Evolutionary conservation across 53 echinoderm and acorn worm species (phyloP).

Genomic region (Paracentrotus lividus): DNA sequence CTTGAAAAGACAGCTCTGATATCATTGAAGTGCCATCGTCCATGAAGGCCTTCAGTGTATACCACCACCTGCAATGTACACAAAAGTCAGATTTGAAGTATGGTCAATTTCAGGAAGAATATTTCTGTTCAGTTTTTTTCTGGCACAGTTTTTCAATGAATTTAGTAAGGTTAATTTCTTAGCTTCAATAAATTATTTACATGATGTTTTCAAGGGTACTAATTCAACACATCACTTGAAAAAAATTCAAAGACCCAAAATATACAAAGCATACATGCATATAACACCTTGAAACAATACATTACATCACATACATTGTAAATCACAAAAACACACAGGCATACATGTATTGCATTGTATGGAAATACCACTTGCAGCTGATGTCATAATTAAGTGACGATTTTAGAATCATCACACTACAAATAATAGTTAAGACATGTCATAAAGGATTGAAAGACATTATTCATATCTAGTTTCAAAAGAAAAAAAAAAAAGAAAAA

Average conservation of each 20-base stretch:
- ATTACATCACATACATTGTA: not conserved
- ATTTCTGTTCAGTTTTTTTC: not conserved
- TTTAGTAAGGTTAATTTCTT: too few species aligned
- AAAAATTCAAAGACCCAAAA: too few species aligned
- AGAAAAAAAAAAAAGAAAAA: too few species aligned
- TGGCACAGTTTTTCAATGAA: too few species aligned
- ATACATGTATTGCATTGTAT: not conserved
- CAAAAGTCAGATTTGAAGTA: conserved; percentile 18
- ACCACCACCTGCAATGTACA: conserved; percentile 81
- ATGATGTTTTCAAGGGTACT: too few species aligned
- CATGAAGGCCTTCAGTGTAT: conserved; percentile 99
- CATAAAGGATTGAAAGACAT: not conserved
- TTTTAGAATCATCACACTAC: not conserved
- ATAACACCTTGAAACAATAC: not conserved
- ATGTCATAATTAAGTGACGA: not conserved
- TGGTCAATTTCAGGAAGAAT: not conserved
- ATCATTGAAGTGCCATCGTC: conserved; percentile 99
- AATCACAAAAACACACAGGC: not conserved
- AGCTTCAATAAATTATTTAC: too few species aligned
- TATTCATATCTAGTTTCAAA: not conserved
- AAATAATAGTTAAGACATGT: not conserved
- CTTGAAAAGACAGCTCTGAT: conserved; percentile 96
- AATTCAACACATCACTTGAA: too few species aligned
- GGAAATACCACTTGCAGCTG: conserved; percentile 30
- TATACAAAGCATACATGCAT: too few species aligned